Base-by-base conservation (phyloP, 1,140 invertebrate genomes). In the Platorchestia sp. region DNA sequence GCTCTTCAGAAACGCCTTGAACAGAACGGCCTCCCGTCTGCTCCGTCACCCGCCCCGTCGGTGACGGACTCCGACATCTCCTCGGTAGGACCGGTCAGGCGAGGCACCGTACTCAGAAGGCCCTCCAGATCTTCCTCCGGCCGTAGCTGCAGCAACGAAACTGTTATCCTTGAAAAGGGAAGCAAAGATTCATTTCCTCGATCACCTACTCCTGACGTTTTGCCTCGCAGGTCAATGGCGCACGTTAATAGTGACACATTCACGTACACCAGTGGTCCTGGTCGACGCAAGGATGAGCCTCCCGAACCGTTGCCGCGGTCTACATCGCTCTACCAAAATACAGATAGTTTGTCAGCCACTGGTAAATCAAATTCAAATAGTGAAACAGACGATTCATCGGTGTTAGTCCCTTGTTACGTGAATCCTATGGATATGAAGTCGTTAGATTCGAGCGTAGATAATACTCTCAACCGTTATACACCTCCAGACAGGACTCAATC, bases 1-100 rank as follows among this genome's bases (percentile, higher is more conserved):
- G 98, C 98, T 96, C 97, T 98, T 3, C 98, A 98, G 97, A 97
- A 97, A 1, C 97, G 98, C 96, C 97, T 98, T 19, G 97, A 97
- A 10, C 95, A 95, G n/a, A 96, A 97, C 44, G 97, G 97, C 91
- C 96, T 96, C 1, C 96, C 95, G 0, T 51, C 95, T 10, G 95
- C 96, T 36, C 96, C 96, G 45, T 96, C 96, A n/a, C 96, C 95
- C 19, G 91, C 95, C 3, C 96, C 95, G 27, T 96, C 96, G 86
- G 45, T 96, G 41, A 96, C 95, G 45, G 96, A 96, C 95, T 96
- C 96, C 3, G 96, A 96, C 47, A 95, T 96, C 59, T 96, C 96
- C 41, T 96, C 96, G 75, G 89, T 96, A n/a, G 96, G 95, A 47
- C 96, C 96, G 41, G 95, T 96, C 90, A 95, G 96, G 41, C 93